These are phyloP conservation scores for Ectropis crepuscularia DNA, from an alignment of 2,888 invertebrate genomes.

Conservation along the genomic window DNA sequence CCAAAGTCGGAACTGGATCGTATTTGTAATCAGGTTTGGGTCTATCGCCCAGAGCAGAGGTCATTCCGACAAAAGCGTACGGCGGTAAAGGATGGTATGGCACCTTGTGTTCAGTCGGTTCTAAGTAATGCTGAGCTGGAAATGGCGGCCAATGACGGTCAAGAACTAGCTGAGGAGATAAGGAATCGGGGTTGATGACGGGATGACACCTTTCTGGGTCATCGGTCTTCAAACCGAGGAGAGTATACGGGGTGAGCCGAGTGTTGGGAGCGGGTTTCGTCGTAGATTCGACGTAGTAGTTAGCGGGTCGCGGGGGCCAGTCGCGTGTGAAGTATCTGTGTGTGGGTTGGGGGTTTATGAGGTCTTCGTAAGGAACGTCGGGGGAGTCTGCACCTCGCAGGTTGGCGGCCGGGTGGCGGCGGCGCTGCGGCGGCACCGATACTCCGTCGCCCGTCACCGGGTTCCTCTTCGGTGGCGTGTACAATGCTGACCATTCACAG, in stretches of 20 bases:
- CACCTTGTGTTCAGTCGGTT: conserved; percentile 66
- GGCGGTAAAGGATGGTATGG: conserved; percentile 72
- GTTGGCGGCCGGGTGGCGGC: conserved; percentile 77
- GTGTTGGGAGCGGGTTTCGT: conserved; percentile 59
- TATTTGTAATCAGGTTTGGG: conserved; percentile 75
- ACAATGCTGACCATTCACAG: conserved; percentile 80
- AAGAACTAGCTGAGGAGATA: conserved; percentile 71
- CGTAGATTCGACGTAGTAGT: conserved; percentile 75
- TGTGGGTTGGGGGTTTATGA: conserved; percentile 69
- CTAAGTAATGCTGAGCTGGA: conserved; percentile 76
- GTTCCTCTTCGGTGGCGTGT: conserved; percentile 84
- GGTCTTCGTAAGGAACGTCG: conserved; percentile 56
- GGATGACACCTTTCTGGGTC: conserved; percentile 66
- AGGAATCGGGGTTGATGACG: conserved; percentile 67
- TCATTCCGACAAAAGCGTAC: conserved; percentile 76
- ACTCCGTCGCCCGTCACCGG: conserved; percentile 87
- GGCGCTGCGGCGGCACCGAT: conserved; percentile 79
- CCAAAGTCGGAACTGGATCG: conserved; percentile 70
- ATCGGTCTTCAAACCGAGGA: conserved; percentile 74
- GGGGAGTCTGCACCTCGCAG: conserved; percentile 79
- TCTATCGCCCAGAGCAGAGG: conserved; percentile 72
- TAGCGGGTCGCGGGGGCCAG: conserved; percentile 75
- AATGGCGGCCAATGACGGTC: conserved; percentile 78
- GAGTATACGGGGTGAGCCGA: conserved; percentile 69
- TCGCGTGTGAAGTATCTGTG: conserved; percentile 72